Evolutionary conservation across 2,113 vertebrate genomes (phyloP).

Genomic region (Ailuropoda melanoleuca): DNA sequence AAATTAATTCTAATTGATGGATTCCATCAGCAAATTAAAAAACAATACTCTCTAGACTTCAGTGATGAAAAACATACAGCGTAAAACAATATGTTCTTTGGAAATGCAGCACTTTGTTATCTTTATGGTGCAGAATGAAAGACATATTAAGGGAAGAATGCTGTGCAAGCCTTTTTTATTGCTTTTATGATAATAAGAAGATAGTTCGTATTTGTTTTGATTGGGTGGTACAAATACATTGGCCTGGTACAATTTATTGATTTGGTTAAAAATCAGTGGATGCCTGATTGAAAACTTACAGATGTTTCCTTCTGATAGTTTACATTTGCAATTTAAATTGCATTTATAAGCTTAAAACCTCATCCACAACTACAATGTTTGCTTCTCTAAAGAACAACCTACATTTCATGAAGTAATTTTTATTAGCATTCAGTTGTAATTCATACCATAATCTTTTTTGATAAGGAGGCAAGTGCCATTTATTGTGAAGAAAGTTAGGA

Average conservation of each 20-base stretch:
- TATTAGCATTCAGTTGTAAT: conserved; percentile 40
- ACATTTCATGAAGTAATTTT: conserved; percentile 54
- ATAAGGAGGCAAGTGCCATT: conserved; percentile 28
- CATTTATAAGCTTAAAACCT: conserved; percentile 79
- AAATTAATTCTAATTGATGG: conserved; percentile 82
- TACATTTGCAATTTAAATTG: conserved; percentile 87
- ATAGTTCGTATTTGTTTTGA: conserved; percentile 83
- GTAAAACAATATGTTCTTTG: conserved; percentile 79
- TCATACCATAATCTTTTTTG: conserved; percentile 27
- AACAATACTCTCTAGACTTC: conserved; percentile 76
- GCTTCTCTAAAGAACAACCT: conserved; percentile 60
- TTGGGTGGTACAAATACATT: conserved; percentile 81
- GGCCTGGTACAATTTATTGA: conserved; percentile 85
- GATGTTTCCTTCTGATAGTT: conserved; percentile 87
- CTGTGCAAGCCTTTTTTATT: conserved; percentile 83
- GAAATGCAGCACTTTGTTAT: conserved; percentile 83
- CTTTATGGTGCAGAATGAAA: conserved; percentile 86
- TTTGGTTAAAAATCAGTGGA: conserved; percentile 82
- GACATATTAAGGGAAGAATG: conserved; percentile 84
- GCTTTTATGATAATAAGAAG: conserved; percentile 86
- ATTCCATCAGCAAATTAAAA: conserved; percentile 84
- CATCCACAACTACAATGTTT: conserved; percentile 70
- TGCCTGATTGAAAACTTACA: conserved; percentile 83
- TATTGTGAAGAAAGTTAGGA: not conserved
- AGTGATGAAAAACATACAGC: conserved; percentile 79